phyloP scores from a whole-genome alignment of 2,797 vertebrate genomes.

The Antennarius maculatus region DNA sequence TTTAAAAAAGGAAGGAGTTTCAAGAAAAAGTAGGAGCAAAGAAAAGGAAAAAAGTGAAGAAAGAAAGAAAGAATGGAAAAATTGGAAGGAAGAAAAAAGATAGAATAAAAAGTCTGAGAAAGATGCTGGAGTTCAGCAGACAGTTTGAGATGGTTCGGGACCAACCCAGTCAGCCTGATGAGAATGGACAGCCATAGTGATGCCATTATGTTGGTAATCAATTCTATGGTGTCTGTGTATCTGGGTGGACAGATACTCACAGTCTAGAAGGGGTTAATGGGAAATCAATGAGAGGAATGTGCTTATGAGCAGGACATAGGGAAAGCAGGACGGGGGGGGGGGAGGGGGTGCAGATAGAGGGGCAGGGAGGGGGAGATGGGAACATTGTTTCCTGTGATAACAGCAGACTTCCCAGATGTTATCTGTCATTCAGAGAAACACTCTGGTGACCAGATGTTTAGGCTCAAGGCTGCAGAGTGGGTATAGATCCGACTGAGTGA shows the following conservation, averaged over 20 bases:
- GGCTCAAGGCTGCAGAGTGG: constrained; percentile 62
- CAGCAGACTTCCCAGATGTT: constrained; percentile 86
- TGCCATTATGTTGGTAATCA: constrained; percentile 77
- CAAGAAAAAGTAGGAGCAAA: not conserved
- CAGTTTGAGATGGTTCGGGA: constrained; percentile 32
- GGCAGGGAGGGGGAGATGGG: constrained; percentile 64
- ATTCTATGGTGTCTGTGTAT: constrained; percentile 75
- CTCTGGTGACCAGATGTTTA: constrained; percentile 85
- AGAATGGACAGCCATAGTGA: constrained; percentile 65
- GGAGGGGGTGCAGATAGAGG: constrained; percentile 44
- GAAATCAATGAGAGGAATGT: constrained; percentile 84
- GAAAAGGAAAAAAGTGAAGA: not conserved
- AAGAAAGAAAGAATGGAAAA: not conserved
- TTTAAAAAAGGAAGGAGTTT: not conserved
- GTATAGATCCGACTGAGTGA: constrained; percentile 61
- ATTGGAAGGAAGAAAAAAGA: not conserved
- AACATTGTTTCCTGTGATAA: constrained; percentile 86
- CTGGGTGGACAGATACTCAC: constrained; percentile 74
- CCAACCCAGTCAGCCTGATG: constrained; percentile 55
- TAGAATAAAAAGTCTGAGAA: constrained; percentile 2
- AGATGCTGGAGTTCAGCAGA: constrained; percentile 8
- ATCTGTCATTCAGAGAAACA: constrained; percentile 82
- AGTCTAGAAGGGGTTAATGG: constrained; percentile 83
- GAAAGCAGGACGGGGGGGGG: constrained; percentile 53
- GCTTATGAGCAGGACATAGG: constrained; percentile 76